Percentiles rank a stretch among this genome's conserved stretches.
These are phyloP conservation scores for Mactra quadrangularis DNA, from an alignment of 1,140 invertebrate species.

Conservation along the genomic window DNA sequence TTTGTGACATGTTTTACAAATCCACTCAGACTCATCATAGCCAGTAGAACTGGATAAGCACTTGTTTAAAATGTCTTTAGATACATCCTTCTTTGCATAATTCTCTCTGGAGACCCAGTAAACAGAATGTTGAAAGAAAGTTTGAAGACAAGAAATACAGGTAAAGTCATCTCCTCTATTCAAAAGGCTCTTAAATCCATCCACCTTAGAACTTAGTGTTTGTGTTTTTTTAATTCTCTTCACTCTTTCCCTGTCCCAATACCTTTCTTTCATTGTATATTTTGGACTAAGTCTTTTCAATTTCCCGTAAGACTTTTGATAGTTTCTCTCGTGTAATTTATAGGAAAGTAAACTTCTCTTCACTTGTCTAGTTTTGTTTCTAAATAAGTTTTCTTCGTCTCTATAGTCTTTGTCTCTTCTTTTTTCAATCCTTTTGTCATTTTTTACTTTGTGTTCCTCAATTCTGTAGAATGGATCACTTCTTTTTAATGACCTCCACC, in stretches of 20 bases:
- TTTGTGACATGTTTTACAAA: constrained; percentile 62
- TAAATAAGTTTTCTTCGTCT: constrained; percentile 13
- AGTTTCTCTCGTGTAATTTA: constrained; percentile 4
- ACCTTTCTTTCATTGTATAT: constrained; percentile 1
- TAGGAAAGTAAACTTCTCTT: not conserved
- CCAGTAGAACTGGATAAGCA: constrained; percentile 24
- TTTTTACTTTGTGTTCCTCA: no score
- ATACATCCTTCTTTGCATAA: constrained; percentile 22
- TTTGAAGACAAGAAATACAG: constrained; percentile 52
- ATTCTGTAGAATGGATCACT: no score
- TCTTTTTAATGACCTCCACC: no score
- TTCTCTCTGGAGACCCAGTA: not conserved
- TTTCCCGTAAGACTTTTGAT: not conserved
- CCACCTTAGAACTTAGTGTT: no score
- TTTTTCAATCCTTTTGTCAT: not conserved
- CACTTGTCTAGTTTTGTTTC: not conserved
- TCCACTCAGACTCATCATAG: constrained; percentile 36
- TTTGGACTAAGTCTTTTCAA: not conserved
- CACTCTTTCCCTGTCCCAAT: no score
- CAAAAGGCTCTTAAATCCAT: no score
- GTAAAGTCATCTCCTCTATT: constrained; percentile 51
- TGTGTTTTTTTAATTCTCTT: no score
- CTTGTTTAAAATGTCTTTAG: constrained; percentile 27
- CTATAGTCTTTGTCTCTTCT: not conserved
- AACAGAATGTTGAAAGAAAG: constrained; percentile 58